Base-by-base conservation (phyloP, 1,140 invertebrate genomes). In the Drosophila repleta region DNA sequence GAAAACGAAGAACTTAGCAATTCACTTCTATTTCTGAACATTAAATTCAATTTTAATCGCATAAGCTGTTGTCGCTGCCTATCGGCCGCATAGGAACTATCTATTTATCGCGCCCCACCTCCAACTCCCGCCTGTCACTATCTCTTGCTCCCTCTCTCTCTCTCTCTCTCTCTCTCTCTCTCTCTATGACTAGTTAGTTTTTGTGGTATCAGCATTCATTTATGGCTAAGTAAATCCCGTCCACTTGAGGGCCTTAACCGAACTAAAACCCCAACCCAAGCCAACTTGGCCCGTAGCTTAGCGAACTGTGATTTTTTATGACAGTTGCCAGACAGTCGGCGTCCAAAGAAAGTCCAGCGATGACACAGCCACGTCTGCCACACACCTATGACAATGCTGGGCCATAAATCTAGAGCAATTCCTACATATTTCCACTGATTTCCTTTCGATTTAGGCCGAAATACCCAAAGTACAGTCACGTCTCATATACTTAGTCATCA, bases 151-250 rank as follows among this genome's bases (percentile, higher is more conserved):
- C 63, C 7, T n/a, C 7, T 62, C 45, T n/a, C 20, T 49, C 11
- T 48, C 8, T 3, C 13, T 11, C 13, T n/a, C 11, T 6, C 43
- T 3, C 43, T 20, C 43, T 11, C 43, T 4, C 17, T 45, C 10
- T 17, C 10, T 45, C 17, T 18, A 15, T 43, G 18, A 13, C 18
- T 21, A 15, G 8, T 29, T 29, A 7, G 29, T 29, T 55, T 39
- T 5, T 11, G 13, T 58, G 58, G 53, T 62, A 37, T 63, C 55
- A 57, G 61, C 32, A 41, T 41, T 45, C 67, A 67, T 88, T 90
- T 90, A 90, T 89, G 84, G 81, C 76, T 90, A 90, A 90, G 85
- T 83, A 79, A 90, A 90, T 90, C 89, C 89, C 81, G 68, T 15
- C 32, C 76, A 90, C 89, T 90, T 80, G 84, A 89, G 46, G 67